Conservation (phyloP, 2,113 vertebrate species). For the Triplophysa tibetana region DNA sequence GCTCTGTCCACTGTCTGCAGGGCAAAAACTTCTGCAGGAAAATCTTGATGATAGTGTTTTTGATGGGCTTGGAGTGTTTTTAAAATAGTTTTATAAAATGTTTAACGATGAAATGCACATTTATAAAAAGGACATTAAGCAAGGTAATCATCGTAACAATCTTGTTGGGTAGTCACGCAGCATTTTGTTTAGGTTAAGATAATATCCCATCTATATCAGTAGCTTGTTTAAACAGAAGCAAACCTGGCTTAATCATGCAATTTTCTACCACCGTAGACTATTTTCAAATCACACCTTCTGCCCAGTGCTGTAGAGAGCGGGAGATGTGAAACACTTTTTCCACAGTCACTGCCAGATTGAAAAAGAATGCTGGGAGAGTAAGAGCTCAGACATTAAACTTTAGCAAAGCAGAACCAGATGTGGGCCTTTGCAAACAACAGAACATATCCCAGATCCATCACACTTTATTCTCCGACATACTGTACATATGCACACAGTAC, state of each 20-base stretch:
- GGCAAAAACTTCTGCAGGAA: background rate
- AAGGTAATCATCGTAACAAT: background rate
- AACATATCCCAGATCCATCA: background rate
- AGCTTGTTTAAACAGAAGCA: slow-evolving; percentile 3
- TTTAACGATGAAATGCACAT: background rate
- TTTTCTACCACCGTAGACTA: background rate
- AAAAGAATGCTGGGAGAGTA: slow-evolving; percentile 49
- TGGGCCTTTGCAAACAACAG: slow-evolving; percentile 32
- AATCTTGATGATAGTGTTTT: background rate
- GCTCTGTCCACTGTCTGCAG: background rate
- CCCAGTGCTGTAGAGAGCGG: slow-evolving; percentile 57
- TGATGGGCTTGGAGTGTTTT: background rate
- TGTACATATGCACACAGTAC: background rate
- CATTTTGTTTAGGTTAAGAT: background rate
- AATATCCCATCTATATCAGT: background rate
- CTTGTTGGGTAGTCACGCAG: background rate
- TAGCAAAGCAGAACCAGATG: slow-evolving; percentile 58
- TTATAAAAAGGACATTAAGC: background rate
- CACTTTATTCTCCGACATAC: background rate
- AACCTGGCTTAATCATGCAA: background rate
- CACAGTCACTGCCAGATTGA: slow-evolving; percentile 63
- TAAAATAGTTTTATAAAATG: background rate
- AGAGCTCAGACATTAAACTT: slow-evolving; percentile 33
- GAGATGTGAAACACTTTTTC: slow-evolving; percentile 66
- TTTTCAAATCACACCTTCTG: slow-evolving; percentile 65